Conservation (phyloP, 2,797 vertebrate genomes). For the Lepidocolaptes lacrymiger region DNA sequence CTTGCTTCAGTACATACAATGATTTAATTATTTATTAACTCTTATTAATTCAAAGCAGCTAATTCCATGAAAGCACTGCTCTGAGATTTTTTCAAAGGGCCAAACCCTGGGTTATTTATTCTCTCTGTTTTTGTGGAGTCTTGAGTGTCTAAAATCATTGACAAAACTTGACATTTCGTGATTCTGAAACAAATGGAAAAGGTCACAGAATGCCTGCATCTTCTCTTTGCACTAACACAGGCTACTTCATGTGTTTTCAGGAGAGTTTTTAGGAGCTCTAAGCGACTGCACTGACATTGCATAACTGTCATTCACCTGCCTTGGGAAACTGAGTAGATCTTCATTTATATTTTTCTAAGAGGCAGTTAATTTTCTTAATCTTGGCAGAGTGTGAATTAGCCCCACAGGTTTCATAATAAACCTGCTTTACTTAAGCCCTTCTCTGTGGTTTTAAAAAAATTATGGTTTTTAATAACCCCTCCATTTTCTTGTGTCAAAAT, state of each 20-base stretch:
- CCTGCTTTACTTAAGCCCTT: neutral
- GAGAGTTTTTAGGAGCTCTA: neutral
- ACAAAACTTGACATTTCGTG: neutral
- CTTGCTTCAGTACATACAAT: slow-evolving; percentile 22
- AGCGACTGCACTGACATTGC: neutral
- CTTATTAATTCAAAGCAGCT: slow-evolving; percentile 56
- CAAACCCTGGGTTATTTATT: neutral
- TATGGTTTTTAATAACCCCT: neutral
- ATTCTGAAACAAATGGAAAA: slow-evolving; percentile 5
- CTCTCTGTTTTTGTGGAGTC: neutral
- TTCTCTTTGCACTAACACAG: neutral
- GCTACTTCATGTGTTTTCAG: neutral
- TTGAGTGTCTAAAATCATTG: neutral
- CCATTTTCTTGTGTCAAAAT: neutral
- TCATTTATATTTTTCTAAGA: neutral
- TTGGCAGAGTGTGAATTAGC: neutral
- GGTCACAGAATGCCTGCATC: neutral
- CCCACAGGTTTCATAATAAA: neutral
- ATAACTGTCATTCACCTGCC: neutral
- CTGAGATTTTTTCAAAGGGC: neutral
- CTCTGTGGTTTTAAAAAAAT: neutral
- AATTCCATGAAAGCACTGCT: slow-evolving; percentile 34
- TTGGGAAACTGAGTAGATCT: neutral
- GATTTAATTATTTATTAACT: slow-evolving; percentile 60
- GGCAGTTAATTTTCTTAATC: neutral